Conservation (phyloP, 2,888 invertebrate species). For the Metacarcinus magister region DNA sequence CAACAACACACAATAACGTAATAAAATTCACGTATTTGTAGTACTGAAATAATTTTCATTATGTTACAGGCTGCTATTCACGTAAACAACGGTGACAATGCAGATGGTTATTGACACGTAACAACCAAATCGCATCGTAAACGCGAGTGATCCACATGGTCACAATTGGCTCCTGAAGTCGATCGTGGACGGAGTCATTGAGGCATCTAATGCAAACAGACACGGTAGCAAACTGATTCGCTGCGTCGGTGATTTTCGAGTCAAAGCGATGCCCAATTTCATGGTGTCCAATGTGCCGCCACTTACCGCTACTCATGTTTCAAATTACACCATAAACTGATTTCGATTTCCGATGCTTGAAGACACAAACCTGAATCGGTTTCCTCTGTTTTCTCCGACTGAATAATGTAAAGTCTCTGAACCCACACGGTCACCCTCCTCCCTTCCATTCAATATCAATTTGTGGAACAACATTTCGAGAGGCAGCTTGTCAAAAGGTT, state of each 20-base stretch:
- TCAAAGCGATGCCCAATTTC: not conserved
- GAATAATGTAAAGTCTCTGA: not conserved
- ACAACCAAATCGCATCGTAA: too few relatives aligned
- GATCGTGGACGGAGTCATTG: not conserved
- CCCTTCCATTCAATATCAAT: slow-evolving; percentile 9
- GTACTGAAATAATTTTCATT: too few relatives aligned
- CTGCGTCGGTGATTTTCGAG: not conserved
- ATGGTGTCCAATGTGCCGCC: not conserved
- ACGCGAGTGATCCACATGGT: too few relatives aligned
- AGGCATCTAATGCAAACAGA: not conserved
- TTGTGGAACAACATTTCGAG: not conserved
- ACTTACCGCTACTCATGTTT: not conserved
- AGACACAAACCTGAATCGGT: not conserved
- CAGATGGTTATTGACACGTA: too few relatives aligned
- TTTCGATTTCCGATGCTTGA: not conserved
- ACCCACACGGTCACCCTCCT: not conserved
- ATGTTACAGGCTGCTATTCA: too few relatives aligned
- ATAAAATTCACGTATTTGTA: too few relatives aligned
- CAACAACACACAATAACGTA: too few relatives aligned
- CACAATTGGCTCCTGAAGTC: not conserved
- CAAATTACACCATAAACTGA: not conserved
- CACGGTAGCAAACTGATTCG: not conserved
- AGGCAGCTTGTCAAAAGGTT: not conserved
- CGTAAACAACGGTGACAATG: too few relatives aligned
- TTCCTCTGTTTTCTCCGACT: not conserved